Evolutionary conservation across 2,888 invertebrate genomes (phyloP), one percentile per base, ranked within the genome.

Genomic region (Gymnosoma rotundatum): DNA sequence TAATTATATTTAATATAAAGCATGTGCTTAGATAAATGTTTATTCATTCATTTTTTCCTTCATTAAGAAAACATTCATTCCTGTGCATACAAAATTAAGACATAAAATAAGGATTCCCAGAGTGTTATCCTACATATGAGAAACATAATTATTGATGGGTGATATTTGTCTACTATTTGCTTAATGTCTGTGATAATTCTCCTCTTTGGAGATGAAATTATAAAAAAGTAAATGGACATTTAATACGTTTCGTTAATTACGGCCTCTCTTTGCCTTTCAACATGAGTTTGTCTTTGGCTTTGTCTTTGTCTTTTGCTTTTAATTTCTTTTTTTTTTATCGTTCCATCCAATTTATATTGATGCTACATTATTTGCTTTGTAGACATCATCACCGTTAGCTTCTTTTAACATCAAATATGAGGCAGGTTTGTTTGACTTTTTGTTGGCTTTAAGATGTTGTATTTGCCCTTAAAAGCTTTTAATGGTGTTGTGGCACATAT

Each of bases 231-330:
- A 83, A 83, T 83, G 75, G 76, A 61, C 63, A 78, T 70, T 81
- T 78, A 78, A 81, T 78, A 54, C 74, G 60, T 84, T 84, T 74
- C 81, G 60, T 81, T 81, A 84, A 84, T 84, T 84, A 78, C 74
- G 64, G 64, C 7, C 10, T 61, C 36, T 54, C 42, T 9, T 18
- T 10, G 10, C 25, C 9, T 64, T 50, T n/a, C 2, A 10, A 36
- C 63, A 21, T 32, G 32, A 32, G 45, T 42, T 70, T 58, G 6
- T n/a, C 56, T 21, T 48, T 70, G 48, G n/a, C n/a, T n/a, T n/a
- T n/a, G n/a, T n/a, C n/a, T 42, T 70, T 58, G 6, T n/a, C 25
- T 25, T 25, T 25, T 25, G 25, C 25, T 25, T 9, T 64, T 14
- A 32, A 25, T 67, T 61, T 8, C 9, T n/a, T 20, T 50, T 50